Evolutionary conservation across 2,113 vertebrate species (phyloP).

Genomic region (Notothenia coriiceps): DNA sequence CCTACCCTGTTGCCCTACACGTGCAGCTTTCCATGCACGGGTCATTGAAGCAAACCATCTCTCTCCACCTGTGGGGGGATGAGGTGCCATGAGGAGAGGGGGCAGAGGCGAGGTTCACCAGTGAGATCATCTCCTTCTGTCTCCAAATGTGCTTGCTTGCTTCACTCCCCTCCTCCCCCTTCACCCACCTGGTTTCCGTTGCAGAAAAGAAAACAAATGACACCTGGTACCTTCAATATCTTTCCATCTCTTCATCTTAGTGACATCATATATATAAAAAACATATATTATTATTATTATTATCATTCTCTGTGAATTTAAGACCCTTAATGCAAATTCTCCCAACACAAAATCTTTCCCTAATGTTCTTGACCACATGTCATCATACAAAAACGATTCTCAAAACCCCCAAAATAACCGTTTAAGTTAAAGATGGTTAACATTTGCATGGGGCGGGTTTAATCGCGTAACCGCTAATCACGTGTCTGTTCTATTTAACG

Average conservation of each 20-base stretch:
- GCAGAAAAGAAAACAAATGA: slow-evolving; percentile 48
- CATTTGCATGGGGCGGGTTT: too few relatives aligned
- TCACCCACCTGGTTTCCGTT: slow-evolving; percentile 23
- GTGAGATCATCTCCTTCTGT: slow-evolving; percentile 75
- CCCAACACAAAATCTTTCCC: too few relatives aligned
- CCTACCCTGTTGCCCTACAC: slow-evolving; percentile 42
- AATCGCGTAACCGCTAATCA: too few relatives aligned
- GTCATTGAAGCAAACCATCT: slow-evolving; percentile 56
- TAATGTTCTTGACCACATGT: too few relatives aligned
- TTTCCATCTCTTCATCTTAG: slow-evolving; percentile 11
- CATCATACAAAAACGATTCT: too few relatives aligned
- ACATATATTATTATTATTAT: too few relatives aligned
- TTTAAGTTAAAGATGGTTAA: too few relatives aligned
- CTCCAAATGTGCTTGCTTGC: slow-evolving; percentile 58
- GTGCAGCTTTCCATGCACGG: slow-evolving; percentile 64
- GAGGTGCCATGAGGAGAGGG: slow-evolving; percentile 39
- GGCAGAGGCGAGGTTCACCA: slow-evolving; percentile 43
- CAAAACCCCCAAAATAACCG: too few relatives aligned
- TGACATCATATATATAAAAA: too few relatives aligned
- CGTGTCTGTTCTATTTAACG: too few relatives aligned
- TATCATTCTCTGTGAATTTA: too few relatives aligned
- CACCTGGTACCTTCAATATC: neutral
- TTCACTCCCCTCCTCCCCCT: slow-evolving; percentile 17
- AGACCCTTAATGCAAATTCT: too few relatives aligned
- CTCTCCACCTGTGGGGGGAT: slow-evolving; percentile 56